Evolutionary conservation across 2,113 vertebrate species (phyloP).

Genomic region (Pterocles gutturalis): DNA sequence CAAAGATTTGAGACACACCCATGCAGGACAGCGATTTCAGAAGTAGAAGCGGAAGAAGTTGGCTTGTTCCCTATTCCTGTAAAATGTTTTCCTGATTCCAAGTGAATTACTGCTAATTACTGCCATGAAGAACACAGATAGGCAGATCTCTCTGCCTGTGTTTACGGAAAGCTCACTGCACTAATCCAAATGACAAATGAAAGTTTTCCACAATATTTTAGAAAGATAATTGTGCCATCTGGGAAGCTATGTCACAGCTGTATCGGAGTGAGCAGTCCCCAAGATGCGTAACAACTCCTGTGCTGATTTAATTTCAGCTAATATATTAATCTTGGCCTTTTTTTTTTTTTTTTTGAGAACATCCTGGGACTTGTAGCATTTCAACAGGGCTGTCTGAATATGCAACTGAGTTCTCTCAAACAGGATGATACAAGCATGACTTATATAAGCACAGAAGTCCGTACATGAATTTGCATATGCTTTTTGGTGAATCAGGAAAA

Average conservation of each 20-base stretch:
- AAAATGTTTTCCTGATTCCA: constrained; percentile 8
- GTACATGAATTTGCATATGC: background rate
- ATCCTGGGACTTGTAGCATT: background rate
- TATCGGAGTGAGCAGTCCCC: background rate
- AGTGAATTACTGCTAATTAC: constrained; percentile 55
- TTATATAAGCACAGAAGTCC: background rate
- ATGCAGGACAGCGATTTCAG: background rate
- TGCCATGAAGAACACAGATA: background rate
- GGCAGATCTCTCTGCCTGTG: constrained; percentile 31
- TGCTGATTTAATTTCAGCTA: constrained; percentile 37
- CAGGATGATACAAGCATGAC: background rate
- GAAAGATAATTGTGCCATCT: constrained; percentile 65
- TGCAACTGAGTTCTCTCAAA: background rate
- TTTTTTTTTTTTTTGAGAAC: background rate
- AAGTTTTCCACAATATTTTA: constrained; percentile 68
- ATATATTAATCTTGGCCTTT: constrained; percentile 6
- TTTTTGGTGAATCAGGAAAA: background rate
- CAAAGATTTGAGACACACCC: background rate
- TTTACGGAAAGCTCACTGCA: constrained; percentile 19
- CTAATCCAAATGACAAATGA: constrained; percentile 57
- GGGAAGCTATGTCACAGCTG: constrained; percentile 59
- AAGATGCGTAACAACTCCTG: constrained; percentile 36
- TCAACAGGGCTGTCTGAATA: background rate
- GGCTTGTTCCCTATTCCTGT: background rate
- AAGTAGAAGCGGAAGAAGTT: background rate